Conservation (phyloP, 1,140 invertebrate species). For the Octopus bimaculoides region DNA sequence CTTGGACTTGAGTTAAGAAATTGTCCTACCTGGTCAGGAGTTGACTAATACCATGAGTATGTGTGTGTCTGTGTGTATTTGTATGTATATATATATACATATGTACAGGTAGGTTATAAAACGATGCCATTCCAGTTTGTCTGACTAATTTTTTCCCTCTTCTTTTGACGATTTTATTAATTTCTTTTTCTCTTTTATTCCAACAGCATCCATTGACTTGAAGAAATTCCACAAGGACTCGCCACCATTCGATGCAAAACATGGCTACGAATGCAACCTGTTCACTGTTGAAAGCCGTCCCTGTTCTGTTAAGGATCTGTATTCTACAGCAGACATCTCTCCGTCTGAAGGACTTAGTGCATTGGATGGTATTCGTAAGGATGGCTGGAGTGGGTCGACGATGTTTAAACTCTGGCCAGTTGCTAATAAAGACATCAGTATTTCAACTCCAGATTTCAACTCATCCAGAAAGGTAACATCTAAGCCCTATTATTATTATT, state of each 20-base stretch:
- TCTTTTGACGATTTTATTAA: background rate
- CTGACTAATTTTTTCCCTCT: background rate
- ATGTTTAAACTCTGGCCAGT: conserved; percentile 50
- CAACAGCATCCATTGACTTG: conserved; percentile 46
- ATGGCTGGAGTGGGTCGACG: conserved; percentile 38
- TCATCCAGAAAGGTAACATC: conserved; percentile 31
- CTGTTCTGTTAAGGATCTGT: conserved; percentile 41
- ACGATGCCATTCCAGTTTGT: background rate
- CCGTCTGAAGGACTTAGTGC: conserved; percentile 36
- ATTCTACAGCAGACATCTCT: conserved; percentile 38
- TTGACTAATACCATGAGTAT: too few relatives aligned
- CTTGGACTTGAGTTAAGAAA: too few relatives aligned
- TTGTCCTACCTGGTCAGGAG: too few relatives aligned
- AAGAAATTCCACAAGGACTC: conserved; percentile 35
- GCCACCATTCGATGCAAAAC: conserved; percentile 40
- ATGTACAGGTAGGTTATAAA: background rate
- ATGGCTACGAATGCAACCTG: conserved; percentile 43
- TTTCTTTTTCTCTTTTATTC: conserved; percentile 18
- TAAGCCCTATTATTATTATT: too few relatives aligned
- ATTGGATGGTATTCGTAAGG: conserved; percentile 44
- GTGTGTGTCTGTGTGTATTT: too few relatives aligned
- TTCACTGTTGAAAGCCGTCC: conserved; percentile 41
- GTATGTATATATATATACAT: background rate
- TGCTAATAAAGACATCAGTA: conserved; percentile 35
- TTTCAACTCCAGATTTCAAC: conserved; percentile 39